Conservation (phyloP, 2,888 invertebrate species). For the Icerya purchasi region DNA sequence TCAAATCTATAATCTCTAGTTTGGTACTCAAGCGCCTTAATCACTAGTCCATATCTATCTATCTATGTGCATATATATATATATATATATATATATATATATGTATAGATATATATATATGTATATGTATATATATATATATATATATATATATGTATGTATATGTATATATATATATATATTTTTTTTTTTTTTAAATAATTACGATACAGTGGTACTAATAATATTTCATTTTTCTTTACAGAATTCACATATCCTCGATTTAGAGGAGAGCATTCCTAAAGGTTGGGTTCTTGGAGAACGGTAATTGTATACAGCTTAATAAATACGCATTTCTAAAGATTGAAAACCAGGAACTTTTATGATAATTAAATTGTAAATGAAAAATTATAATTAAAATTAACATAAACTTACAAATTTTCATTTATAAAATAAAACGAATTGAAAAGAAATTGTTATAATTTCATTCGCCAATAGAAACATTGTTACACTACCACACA, state of each 20-base stretch:
- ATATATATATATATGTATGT: neutral
- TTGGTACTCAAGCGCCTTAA: too few relatives aligned
- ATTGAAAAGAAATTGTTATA: too few relatives aligned
- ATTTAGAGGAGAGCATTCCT: neutral
- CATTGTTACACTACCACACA: too few relatives aligned
- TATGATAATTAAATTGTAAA: too few relatives aligned
- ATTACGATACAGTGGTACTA: neutral
- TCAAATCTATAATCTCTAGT: too few relatives aligned
- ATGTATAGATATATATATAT: neutral
- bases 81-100: neutral
- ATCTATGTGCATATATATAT: neutral
- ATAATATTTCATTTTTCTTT: neutral
- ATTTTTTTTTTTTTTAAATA: neutral
- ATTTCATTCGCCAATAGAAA: too few relatives aligned
- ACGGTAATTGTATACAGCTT: neutral
- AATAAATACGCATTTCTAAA: too few relatives aligned
- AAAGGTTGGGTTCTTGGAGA: neutral
- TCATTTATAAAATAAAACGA: too few relatives aligned
- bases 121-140: neutral
- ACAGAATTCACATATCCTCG: neutral
- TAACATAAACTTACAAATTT: too few relatives aligned
- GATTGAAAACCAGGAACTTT: too few relatives aligned
- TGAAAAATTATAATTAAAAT: too few relatives aligned
- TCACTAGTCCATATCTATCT: neutral
- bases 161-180: neutral